Percentiles rank a stretch among this genome's conserved stretches.
phyloP scores from a whole-genome alignment of 2,888 invertebrate species.

The Amphipyra tragopoginis region DNA sequence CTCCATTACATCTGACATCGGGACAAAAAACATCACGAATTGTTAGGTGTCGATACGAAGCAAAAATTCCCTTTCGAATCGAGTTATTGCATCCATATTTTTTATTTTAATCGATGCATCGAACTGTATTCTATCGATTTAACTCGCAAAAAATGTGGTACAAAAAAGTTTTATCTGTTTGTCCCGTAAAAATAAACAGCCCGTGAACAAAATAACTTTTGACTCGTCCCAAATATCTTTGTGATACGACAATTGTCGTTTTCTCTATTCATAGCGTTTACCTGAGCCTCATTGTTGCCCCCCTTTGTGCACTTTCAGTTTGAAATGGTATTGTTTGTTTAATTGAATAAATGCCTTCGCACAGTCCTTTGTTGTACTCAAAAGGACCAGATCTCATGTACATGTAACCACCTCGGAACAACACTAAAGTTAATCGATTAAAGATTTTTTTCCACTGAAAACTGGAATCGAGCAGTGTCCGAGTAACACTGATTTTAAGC shows the following conservation, averaged over 20 bases:
- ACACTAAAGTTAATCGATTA: conserved; percentile 64
- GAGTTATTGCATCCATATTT: conserved; percentile 65
- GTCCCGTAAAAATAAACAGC: conserved; percentile 80
- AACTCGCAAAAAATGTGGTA: conserved; percentile 70
- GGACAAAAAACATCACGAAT: conserved; percentile 58
- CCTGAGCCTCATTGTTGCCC: conserved; percentile 77
- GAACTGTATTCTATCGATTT: conserved; percentile 72
- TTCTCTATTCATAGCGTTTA: conserved; percentile 81
- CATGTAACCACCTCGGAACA: conserved; percentile 55
- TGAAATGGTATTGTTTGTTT: conserved; percentile 84
- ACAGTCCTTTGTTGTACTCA: conserved; percentile 71
- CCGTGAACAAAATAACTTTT: conserved; percentile 79
- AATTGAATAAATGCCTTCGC: conserved; percentile 88
- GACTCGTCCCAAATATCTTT: conserved; percentile 85
- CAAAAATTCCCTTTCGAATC: conserved; percentile 64
- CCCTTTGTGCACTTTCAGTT: conserved; percentile 85
- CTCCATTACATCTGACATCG: conserved; percentile 64
- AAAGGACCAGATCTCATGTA: conserved; percentile 58
- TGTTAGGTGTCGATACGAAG: conserved; percentile 68
- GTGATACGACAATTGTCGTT: conserved; percentile 80
- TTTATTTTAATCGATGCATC: conserved; percentile 66
- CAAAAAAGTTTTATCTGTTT: conserved; percentile 71
- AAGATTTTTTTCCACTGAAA: conserved; percentile 57
- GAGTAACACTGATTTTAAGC: conserved; percentile 59
- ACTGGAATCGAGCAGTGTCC: conserved; percentile 55